Evolutionary conservation across 2,113 vertebrate species (phyloP).

Genomic region (Copsychus sechellarum): DNA sequence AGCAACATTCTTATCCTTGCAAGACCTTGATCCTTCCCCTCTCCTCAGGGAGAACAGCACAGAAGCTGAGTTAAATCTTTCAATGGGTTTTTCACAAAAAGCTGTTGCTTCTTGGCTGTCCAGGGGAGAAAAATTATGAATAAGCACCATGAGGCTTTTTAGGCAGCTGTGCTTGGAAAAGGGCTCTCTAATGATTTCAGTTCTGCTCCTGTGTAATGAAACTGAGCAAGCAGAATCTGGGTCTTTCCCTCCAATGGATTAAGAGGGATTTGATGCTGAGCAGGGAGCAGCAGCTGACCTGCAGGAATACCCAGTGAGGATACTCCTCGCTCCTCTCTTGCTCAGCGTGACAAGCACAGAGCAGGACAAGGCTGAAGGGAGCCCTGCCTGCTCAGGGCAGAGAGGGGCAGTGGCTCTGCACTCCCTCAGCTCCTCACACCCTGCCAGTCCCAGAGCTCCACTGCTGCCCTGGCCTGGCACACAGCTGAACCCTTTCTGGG

Average conservation of each 20-base stretch:
- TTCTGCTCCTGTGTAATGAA: not conserved
- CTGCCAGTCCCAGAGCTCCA: not conserved
- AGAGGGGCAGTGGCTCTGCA: not conserved
- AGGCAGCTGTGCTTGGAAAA: not conserved
- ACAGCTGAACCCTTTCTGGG: not conserved
- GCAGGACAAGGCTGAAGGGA: not conserved
- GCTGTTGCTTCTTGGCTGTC: not conserved
- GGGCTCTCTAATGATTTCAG: not conserved
- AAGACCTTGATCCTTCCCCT: not conserved
- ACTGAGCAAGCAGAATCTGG: not conserved
- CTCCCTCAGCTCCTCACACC: not conserved
- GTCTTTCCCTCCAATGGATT: not conserved
- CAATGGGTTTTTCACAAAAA: not conserved
- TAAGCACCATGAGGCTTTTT: not conserved
- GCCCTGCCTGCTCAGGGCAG: not conserved
- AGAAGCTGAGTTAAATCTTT: not conserved
- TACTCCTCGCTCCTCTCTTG: not conserved
- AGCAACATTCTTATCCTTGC: not conserved
- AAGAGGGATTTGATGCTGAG: not conserved
- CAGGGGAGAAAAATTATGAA: not conserved
- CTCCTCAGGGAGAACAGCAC: not conserved
- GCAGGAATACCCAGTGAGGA: not conserved
- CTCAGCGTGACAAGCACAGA: not conserved
- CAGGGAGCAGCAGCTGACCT: not conserved
- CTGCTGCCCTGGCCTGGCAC: rapidly evolving